Evolutionary conservation across 2,888 invertebrate genomes (phyloP), one percentile per base, ranked within the genome.

Genomic region (Drosophila picticornis): DNA sequence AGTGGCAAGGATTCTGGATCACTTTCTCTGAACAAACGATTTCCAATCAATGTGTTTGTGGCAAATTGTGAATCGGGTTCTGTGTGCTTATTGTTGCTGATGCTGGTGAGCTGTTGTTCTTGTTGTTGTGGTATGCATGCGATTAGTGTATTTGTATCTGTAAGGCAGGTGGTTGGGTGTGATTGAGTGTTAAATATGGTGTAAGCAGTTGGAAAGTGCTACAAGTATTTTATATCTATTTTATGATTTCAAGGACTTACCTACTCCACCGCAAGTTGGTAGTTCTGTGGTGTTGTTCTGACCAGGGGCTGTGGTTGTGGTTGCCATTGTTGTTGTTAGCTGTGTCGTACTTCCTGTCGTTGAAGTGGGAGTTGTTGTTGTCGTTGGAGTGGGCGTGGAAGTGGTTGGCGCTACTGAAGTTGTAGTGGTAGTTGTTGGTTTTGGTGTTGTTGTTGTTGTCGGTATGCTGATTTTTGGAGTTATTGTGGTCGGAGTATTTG

Each of bases 141-240:
- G 11, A 16, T 11, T 52, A 75, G 76, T 71, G 78, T 77, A 31
- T 71, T 60, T 63, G 75, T 70, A 73, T 85, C 84, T 85, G 84
- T 73, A 72, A 83, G 63, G 67, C 55, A 81, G 56, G 68, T 63
- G 51, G 62, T 67, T 59, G 31, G 51, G 53, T 72, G 69, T 68
- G 32, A 38, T 66, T 68, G 55, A 61, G 72, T 79, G 71, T 72
- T 36, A 16, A n/a, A 38, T 50, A 31, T 34, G n/a, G 40, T 40
- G 48, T 66, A 10, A 11, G 25, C 40, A 53, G 31, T n/a, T 32
- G n/a, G 5, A n/a, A 25, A n/a, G 34, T 34, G 16, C 43, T 52
- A 46, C 51, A 13, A n/a, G 36, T 70, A 46, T 61, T 34, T 36
- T 19, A 11, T 22, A 13, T 22, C 1, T 57, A 22, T 22, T 7